These are phyloP conservation scores for Pan troglodytes DNA, from an alignment of 2,113 vertebrate genomes.

Conservation along the genomic window DNA sequence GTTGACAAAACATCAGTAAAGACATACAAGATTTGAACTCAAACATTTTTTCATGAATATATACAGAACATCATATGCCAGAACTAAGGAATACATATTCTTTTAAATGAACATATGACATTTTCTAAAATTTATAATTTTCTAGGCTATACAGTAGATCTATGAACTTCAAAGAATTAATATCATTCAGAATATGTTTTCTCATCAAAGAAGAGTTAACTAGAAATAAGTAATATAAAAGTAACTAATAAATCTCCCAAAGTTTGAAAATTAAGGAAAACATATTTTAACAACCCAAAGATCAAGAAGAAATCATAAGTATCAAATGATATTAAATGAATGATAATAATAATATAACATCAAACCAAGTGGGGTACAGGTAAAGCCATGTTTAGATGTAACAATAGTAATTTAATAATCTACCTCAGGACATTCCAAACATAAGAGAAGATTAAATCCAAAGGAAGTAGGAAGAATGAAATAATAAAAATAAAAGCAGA, in stretches of 20 bases:
- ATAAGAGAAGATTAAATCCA: conserved; percentile 4
- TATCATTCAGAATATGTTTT: neutral
- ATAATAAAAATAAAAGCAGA: conserved; percentile 17
- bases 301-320: neutral
- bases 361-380: neutral
- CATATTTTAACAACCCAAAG: neutral
- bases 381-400: neutral
- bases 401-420: neutral
- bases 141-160: neutral
- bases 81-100: neutral
- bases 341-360: neutral
- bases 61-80: neutral
- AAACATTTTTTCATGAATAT: neutral
- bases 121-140: conserved; percentile 13
- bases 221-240: neutral
- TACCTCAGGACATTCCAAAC: neutral
- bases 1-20: neutral
- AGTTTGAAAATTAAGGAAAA: neutral
- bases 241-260: neutral
- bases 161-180: neutral
- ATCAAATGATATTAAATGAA: neutral
- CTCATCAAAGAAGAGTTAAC: neutral
- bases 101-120: neutral
- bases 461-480: neutral
- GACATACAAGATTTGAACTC: neutral